Conservation (phyloP, 2,888 invertebrate genomes). For the Chaetogeoica ovagalla region DNA sequence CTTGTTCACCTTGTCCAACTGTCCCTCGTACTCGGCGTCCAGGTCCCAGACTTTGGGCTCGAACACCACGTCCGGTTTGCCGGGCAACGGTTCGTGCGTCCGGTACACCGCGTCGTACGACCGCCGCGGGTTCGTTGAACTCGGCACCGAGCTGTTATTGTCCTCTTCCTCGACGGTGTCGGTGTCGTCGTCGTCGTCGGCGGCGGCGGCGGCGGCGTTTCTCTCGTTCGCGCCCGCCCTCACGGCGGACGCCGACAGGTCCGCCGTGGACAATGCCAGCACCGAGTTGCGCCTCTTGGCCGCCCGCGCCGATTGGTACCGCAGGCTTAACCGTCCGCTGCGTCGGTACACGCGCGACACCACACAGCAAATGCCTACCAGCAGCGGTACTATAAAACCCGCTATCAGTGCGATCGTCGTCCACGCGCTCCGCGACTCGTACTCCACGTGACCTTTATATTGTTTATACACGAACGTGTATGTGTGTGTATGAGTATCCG, state of each 20-base stretch:
- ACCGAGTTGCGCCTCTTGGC: constrained; percentile 53
- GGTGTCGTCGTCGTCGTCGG: background rate
- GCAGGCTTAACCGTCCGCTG: constrained; percentile 37
- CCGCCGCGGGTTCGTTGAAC: constrained; percentile 66
- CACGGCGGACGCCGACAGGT: constrained; percentile 27
- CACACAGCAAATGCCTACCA: constrained; percentile 71
- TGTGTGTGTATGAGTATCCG: no score
- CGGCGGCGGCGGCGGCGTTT: background rate
- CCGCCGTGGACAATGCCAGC: constrained; percentile 50
- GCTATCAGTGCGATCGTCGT: constrained; percentile 77
- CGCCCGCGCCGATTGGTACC: constrained; percentile 53
- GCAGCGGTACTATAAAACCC: constrained; percentile 74
- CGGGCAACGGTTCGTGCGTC: constrained; percentile 79
- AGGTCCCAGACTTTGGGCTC: constrained; percentile 68
- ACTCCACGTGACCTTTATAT: constrained; percentile 62
- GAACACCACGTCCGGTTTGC: constrained; percentile 76
- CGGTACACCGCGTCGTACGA: constrained; percentile 81
- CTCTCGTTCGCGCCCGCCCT: background rate
- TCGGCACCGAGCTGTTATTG: constrained; percentile 12
- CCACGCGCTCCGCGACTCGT: constrained; percentile 72
- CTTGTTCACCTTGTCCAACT: constrained; percentile 39
- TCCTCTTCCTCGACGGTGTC: background rate
- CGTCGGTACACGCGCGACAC: constrained; percentile 62
- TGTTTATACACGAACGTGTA: no score
- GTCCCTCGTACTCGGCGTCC: constrained; percentile 53